Base-by-base conservation (phyloP, 2,888 invertebrate genomes). In the Thymelicus lineola region DNA sequence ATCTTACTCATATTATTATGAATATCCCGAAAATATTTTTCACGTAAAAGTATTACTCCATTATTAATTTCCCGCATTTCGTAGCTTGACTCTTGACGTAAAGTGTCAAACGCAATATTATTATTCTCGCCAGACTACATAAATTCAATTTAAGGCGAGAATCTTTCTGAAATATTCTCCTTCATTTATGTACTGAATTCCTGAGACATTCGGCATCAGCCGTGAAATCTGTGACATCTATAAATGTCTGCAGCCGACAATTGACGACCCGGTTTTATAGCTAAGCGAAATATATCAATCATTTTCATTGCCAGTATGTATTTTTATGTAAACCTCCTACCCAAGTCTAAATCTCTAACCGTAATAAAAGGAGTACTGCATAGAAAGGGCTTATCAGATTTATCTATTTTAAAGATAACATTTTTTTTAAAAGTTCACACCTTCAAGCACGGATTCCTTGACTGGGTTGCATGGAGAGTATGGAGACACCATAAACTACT, bases 211-310 rank as follows among this genome's bases (percentile, higher is more conserved):
- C 46, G 55, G 62, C 55, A 57, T 55, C 45, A 68, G 15, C 55
- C 53, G 55, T 53, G 68, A 61, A 67, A 68, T 62, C 68, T 53
- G 60, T 50, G 67, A 67, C 67, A 12, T 61, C 61, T 61, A 67
- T 67, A 67, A 67, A 67, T 60, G 60, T 53, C 53, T 61, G 67
- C 55, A 35, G 36, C 57, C 36, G 68, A 63, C 68, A 46, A 68
- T 61, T 62, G 62, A 62, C 57, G 48, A 68, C 62, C 48, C 46
- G 36, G 63, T 68, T 46, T 62, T 62, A 57, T 48, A 48, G 57
- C 62, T 57, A 68, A 62, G 60, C 57, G 62, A 57, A 62, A 62
- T 62, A 64, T 69, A 69, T 69, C 69, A 63, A 69, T 69, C 69
- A 69, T 58, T 48, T 64, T 62, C 46, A 48, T 57, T 48, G 53